Evolutionary conservation across 2,888 invertebrate genomes (phyloP), one percentile per base, ranked within the genome.

Genomic region (Plagodis dolabraria): DNA sequence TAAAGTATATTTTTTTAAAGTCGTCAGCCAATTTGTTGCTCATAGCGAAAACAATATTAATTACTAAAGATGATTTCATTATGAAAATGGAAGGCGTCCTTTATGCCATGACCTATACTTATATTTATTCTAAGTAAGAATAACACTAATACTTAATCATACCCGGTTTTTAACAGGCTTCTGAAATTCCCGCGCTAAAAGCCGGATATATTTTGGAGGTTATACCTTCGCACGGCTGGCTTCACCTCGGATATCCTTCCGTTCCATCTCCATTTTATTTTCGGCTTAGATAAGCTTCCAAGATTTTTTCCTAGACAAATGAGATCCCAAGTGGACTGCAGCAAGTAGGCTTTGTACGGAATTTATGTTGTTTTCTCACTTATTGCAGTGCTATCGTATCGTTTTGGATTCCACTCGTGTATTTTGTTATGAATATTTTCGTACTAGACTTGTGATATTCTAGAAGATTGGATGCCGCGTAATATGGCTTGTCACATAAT

Each of bases 251-350:
- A 78, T 83, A 85, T 86, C 86, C 82, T 80, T 83, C 70, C 82
- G 80, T 83, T 88, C 82, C 80, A 85, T 87, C 83, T 87, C 80
- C 82, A 86, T 86, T 88, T 86, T 86, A 85, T 83, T 85, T 82
- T 82, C 76, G 76, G 79, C 81, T 80, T 79, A 83, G 82, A 82
- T 82, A 80, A 80, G 80, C 80, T 75, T 70, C 70, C 70, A 76
- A 80, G 80, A 76, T 77, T 79, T 82, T 79, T 80, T 75, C 72
- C 69, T 73, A 76, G 80, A 84, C 77, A 84, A 85, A 85, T 83
- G 80, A 78, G 76, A 77, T 78, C 75, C 71, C 71, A 42, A 50
- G 54, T 67, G 67, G 72, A 76, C 71, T 65, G 65, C 57, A 69
- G 64, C 64, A 36, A 72, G 42, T 38, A 48, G 12, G 49, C n/a